Percentiles rank a stretch among this genome's conserved stretches.
Conservation (phyloP, 2,113 vertebrate genomes). For the Raja brachyura region DNA sequence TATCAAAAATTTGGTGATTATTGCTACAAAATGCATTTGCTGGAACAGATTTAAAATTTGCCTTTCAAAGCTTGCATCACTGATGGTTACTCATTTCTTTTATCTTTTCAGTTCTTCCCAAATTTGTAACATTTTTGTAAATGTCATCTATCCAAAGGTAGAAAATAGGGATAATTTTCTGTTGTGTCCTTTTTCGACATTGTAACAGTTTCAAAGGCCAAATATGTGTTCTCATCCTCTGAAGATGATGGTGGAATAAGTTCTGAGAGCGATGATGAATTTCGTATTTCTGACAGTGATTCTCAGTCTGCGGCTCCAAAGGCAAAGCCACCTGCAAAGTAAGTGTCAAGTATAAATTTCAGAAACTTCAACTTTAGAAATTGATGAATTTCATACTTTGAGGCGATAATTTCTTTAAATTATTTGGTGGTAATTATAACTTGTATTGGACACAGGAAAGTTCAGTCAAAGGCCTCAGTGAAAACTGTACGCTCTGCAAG, state of each 20-base stretch:
- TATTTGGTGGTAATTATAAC: background rate
- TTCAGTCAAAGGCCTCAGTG: background rate
- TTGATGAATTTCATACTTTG: background rate
- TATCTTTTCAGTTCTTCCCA: background rate
- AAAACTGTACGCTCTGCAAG: background rate
- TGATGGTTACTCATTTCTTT: background rate
- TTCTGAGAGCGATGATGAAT: conserved; percentile 40
- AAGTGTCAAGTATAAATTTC: conserved; percentile 42
- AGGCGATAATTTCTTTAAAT: background rate
- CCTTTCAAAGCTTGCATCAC: background rate
- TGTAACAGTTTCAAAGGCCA: background rate
- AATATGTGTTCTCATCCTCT: background rate
- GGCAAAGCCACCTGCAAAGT: conserved; percentile 51
- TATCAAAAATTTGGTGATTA: background rate
- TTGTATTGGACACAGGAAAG: background rate
- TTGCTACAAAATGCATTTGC: background rate
- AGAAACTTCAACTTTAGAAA: background rate
- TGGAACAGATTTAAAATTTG: background rate
- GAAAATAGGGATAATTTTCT: background rate
- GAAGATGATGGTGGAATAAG: background rate
- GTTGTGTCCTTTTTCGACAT: background rate
- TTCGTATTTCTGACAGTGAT: conserved; percentile 43
- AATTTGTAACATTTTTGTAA: background rate
- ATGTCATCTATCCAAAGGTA: background rate
- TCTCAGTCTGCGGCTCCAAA: conserved; percentile 42